Evolutionary conservation across 30 jellyfish, hydroid and myxozoan genomes (phyloP).

Genomic region (Nemopilema nomurai): DNA sequence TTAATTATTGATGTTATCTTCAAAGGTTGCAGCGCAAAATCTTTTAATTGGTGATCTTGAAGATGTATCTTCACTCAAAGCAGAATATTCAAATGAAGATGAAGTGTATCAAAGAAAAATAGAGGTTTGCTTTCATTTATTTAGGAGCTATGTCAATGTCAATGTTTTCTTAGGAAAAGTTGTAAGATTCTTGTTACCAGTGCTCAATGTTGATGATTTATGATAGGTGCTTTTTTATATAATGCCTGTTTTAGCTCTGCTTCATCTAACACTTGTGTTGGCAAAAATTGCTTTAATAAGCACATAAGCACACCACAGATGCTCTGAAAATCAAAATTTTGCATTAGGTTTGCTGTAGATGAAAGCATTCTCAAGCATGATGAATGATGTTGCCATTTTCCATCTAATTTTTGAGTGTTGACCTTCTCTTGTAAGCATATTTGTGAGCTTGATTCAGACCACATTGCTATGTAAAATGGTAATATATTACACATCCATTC

Average conservation of each 20-base stretch:
- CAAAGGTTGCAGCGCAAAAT: slow-evolving; percentile 73
- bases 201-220: too few species aligned
- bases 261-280: too few species aligned
- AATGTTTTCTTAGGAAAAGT: background rate
- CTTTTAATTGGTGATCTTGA: slow-evolving; percentile 82
- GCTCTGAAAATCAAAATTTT: too few species aligned
- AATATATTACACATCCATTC: background rate
- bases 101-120: slow-evolving; percentile 76
- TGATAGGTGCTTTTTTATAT: too few species aligned
- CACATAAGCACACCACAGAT: too few species aligned
- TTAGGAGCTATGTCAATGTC: too few species aligned
- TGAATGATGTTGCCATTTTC: background rate
- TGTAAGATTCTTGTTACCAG: too few species aligned
- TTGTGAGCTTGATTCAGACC: background rate
- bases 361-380: too few species aligned
- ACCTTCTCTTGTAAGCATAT: background rate
- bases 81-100: slow-evolving; percentile 83
- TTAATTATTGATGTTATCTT: too few species aligned
- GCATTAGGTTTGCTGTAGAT: too few species aligned
- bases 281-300: too few species aligned
- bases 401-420: background rate
- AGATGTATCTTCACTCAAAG: slow-evolving; percentile 41
- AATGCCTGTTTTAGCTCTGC: too few species aligned
- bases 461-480: background rate
- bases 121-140: slow-evolving; percentile 45